These are phyloP conservation scores for Buathra laborator DNA, from an alignment of 2,888 invertebrate genomes.

Conservation along the genomic window DNA sequence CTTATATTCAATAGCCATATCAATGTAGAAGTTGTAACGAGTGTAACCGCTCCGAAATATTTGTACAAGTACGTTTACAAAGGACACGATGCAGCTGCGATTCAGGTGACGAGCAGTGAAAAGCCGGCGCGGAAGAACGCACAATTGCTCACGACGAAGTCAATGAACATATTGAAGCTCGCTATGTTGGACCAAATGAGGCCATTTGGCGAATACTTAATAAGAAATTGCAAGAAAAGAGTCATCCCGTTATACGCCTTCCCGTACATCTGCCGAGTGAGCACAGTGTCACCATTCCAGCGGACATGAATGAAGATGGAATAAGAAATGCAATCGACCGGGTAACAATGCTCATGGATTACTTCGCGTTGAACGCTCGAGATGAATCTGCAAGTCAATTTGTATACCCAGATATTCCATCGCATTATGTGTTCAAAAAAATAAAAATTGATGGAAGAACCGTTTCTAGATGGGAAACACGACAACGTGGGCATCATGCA, in stretches of 20 bases:
- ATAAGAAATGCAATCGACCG: too few species aligned
- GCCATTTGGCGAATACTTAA: background rate
- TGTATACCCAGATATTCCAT: slow-evolving; percentile 33
- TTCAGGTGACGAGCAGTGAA: slow-evolving; percentile 37
- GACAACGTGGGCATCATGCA: slow-evolving; percentile 55
- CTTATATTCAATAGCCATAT: slow-evolving; percentile 29
- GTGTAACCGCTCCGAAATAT: too few species aligned
- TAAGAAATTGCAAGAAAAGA: background rate
- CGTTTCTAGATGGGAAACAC: slow-evolving; percentile 44
- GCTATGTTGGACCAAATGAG: slow-evolving; percentile 1
- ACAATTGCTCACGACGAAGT: slow-evolving; percentile 45
- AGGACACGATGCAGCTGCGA: slow-evolving; percentile 66
- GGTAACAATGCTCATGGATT: too few species aligned
- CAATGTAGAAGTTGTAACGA: slow-evolving; percentile 29
- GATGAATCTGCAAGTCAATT: slow-evolving; percentile 42
- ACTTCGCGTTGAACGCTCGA: background rate
- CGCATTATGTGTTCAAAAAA: slow-evolving; percentile 36
- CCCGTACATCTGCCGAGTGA: too few species aligned
- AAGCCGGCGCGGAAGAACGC: slow-evolving; percentile 9
- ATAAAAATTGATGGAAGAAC: slow-evolving; percentile 21
- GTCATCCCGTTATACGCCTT: too few species aligned
- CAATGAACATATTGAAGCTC: slow-evolving; percentile 30
- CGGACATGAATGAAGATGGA: too few species aligned
- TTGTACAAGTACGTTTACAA: too few species aligned
- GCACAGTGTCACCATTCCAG: too few species aligned